Conservation (phyloP, 2,888 invertebrate species). For the Eucera pruinosa region DNA sequence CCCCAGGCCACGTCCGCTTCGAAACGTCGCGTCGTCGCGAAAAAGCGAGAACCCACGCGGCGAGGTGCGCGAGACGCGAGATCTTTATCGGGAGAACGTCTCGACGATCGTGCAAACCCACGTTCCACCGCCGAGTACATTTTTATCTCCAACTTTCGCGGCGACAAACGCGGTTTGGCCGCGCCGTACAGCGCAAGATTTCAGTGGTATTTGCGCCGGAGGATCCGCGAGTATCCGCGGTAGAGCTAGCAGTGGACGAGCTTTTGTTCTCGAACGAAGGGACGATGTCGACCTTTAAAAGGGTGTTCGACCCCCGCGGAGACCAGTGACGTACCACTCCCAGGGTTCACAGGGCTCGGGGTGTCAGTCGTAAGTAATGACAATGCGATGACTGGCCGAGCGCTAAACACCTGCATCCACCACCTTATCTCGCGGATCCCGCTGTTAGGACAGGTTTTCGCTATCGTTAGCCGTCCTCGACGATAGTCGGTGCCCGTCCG, state of each 20-base stretch:
- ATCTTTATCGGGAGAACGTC: slow-evolving; percentile 70
- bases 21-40: slow-evolving; percentile 8
- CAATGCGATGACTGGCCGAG: slow-evolving; percentile 80
- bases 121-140: background rate
- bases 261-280: slow-evolving; percentile 37
- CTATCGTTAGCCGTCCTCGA: slow-evolving; percentile 71
- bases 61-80: slow-evolving; percentile 55
- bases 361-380: slow-evolving; percentile 81
- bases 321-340: slow-evolving; percentile 66
- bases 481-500: slow-evolving; percentile 63
- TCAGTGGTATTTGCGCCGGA: slow-evolving; percentile 12
- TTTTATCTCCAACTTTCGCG: background rate
- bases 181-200: no score
- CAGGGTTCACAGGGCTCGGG: slow-evolving; percentile 43
- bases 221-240: background rate
- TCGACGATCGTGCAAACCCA: slow-evolving; percentile 20
- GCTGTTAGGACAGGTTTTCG: slow-evolving; percentile 79
- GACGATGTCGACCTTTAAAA: slow-evolving; percentile 53
- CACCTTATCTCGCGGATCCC: slow-evolving; percentile 81
- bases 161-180: background rate
- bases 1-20: slow-evolving; percentile 24
- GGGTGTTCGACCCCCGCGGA: slow-evolving; percentile 71
- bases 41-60: slow-evolving; percentile 47
- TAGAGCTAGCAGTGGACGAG: background rate
- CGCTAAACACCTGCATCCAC: slow-evolving; percentile 83